Base-by-base conservation (phyloP, 2,888 invertebrate genomes). In the Malacosoma neustria region DNA sequence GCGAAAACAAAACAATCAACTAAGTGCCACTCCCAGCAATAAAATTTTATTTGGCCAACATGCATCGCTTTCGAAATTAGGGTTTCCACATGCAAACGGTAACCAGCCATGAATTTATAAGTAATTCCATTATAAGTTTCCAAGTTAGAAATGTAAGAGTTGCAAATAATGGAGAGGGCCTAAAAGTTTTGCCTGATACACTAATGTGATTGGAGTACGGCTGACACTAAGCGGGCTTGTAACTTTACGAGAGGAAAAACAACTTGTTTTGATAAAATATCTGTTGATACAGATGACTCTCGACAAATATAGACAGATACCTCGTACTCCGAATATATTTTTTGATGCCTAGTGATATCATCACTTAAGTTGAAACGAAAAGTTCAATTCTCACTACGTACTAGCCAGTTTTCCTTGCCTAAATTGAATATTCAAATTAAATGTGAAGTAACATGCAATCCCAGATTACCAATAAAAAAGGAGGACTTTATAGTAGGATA, bases 71-170 rank as follows among this genome's bases (percentile, higher is more conserved):
- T 50, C 36, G 43, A 61, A 68, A 66, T 60, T 57, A 58, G 54
- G 46, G 51, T 48, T 57, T 66, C 55, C 53, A 52, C 48, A 58
- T 63, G 59, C 62, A 60, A 50, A 49, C 57, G 48, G 55, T 42
- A 54, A 49, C 54, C 46, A 57, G 54, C 48, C 61, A 67, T 73
- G 71, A 75, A 77, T 76, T 75, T 62, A 57, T 68, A 75, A 77
- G 72, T 71, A 73, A 76, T 76, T 75, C 72, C 72, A 81, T 81
- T 80, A 76, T 67, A 76, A 80, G 70, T 79, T 76, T 49, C 45
- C 45, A 41, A 61, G 67, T 63, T 57, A 58, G 60, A 67, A 62
- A 69, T 71, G 70, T 68, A 58, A 55, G 55, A 64, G 66, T 67
- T 57, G 57, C 67, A 72, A 72, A 75, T 74, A 72, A 75, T 65